Conservation (phyloP, 2,888 invertebrate genomes). For the Mimas tiliae region DNA sequence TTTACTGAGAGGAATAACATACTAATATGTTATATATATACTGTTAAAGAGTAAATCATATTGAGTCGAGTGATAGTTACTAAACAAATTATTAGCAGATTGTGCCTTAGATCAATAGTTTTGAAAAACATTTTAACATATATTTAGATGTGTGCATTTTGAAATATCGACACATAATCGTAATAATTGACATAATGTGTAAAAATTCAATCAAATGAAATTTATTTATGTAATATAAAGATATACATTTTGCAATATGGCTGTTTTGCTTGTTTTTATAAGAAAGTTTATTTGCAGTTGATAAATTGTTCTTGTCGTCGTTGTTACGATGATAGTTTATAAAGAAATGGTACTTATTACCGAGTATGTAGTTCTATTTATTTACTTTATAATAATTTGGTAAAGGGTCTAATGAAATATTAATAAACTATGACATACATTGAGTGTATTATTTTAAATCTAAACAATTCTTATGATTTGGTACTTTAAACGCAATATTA, state of each 20-base stretch:
- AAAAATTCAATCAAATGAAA: slow-evolving; percentile 38
- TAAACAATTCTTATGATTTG: neutral
- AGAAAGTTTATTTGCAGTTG: slow-evolving; percentile 76
- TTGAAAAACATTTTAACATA: slow-evolving; percentile 54
- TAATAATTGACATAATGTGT: slow-evolving; percentile 40
- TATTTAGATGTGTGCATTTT: slow-evolving; percentile 69
- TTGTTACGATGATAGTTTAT: slow-evolving; percentile 62
- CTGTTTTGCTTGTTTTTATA: slow-evolving; percentile 75
- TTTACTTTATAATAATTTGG: slow-evolving; percentile 84
- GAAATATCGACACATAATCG: slow-evolving; percentile 55
- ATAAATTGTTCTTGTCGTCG: slow-evolving; percentile 62
- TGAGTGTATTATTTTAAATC: slow-evolving; percentile 45
- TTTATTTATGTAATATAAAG: slow-evolving; percentile 39
- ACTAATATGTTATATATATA: slow-evolving; percentile 63
- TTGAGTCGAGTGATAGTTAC: slow-evolving; percentile 72
- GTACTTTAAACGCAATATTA: neutral
- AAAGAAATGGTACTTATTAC: slow-evolving; percentile 79
- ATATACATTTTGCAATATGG: slow-evolving; percentile 66
- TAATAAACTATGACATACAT: slow-evolving; percentile 79
- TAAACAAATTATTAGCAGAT: slow-evolving; percentile 73
- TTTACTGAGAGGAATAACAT: slow-evolving; percentile 59
- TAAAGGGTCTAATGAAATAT: slow-evolving; percentile 85
- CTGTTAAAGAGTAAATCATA: slow-evolving; percentile 69
- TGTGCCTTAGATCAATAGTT: slow-evolving; percentile 82
- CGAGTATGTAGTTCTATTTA: slow-evolving; percentile 82